phyloP scores from a whole-genome alignment of 2,797 vertebrate genomes.

The Pseudochromis fuscus region DNA sequence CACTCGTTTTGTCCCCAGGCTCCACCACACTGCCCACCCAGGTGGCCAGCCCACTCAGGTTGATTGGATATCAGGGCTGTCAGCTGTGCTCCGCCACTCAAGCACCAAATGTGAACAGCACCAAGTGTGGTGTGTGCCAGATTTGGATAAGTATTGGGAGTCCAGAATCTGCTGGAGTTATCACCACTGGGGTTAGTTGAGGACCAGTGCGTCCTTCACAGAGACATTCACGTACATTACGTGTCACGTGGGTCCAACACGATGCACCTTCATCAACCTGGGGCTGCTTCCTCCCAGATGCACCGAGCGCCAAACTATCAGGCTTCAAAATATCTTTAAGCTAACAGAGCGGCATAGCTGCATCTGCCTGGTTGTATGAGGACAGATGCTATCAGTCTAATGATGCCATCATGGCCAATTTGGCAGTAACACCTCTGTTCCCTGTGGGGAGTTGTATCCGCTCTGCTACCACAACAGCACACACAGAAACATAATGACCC shows the following conservation, averaged over 20 bases:
- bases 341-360: conserved; percentile 27
- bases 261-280: no score
- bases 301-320: background rate
- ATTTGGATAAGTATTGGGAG: background rate
- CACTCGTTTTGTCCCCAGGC: conserved; percentile 3
- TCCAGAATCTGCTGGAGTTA: background rate
- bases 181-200: background rate
- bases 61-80: conserved; percentile 1
- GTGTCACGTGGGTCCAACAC: no score
- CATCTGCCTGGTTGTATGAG: conserved; percentile 19
- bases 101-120: conserved; percentile 2
- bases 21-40: conserved; percentile 7
- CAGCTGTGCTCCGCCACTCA: background rate
- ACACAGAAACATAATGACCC: conserved; percentile 56
- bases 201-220: background rate
- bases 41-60: background rate
- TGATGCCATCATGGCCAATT: conserved; percentile 59
- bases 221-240: background rate
- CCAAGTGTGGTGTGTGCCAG: background rate
- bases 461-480: conserved; percentile 41
- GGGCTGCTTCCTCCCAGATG: background rate
- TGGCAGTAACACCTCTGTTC: conserved; percentile 50
- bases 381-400: conserved; percentile 64
- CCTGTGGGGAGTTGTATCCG: conserved; percentile 46
- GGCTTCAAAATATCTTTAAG: conserved; percentile 16